Base-by-base conservation (phyloP, 2,113 vertebrate genomes). In the Taxidea taxus region DNA sequence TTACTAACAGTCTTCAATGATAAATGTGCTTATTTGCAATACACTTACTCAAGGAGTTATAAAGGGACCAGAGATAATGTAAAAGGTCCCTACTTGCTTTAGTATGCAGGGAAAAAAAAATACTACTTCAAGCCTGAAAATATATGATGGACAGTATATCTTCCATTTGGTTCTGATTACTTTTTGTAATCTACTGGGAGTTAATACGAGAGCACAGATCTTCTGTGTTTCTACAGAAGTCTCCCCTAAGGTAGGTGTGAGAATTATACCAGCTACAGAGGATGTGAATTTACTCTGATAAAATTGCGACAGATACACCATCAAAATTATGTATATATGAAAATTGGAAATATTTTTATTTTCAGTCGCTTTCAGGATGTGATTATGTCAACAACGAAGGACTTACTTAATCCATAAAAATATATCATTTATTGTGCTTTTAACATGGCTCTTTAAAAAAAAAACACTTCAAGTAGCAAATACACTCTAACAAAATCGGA, bases 151-250 rank as follows among this genome's bases (percentile, higher is more conserved):
- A 95, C 60, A 96, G 74, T 96, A 87, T 96, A 70, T 88, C 75
- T 97, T 98, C 87, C 44, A 86, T 96, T 97, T 98, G 13, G 86
- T 97, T 44, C 85, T 97, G 72, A 84, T 97, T 87, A 62, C 34
- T 98, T 98, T 97, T 97, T 95, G 91, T 93, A 97, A 97, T 90
- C 95, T 96, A 91, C 68, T 77, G 75, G 93, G 95, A 97, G 92
- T 97, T 97, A 97, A 96, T 94, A 88, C 90, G 96, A 96, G 44
- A 81, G 81, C 86, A 94, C 97, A 93, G 94, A 90, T 91, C 90
- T 92, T 96, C 84, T 47, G 15, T 75, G 27, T 60, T 80, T 97
- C 93, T 60, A 16, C 66, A 62, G n/a, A 96, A 83, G 47, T 91
- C 51, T 94, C 78, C 88, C 56, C 49, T 21, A 86, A 95, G 78